Evolutionary conservation across 2,113 vertebrate genomes (phyloP).

Genomic region (Petaurus breviceps): DNA sequence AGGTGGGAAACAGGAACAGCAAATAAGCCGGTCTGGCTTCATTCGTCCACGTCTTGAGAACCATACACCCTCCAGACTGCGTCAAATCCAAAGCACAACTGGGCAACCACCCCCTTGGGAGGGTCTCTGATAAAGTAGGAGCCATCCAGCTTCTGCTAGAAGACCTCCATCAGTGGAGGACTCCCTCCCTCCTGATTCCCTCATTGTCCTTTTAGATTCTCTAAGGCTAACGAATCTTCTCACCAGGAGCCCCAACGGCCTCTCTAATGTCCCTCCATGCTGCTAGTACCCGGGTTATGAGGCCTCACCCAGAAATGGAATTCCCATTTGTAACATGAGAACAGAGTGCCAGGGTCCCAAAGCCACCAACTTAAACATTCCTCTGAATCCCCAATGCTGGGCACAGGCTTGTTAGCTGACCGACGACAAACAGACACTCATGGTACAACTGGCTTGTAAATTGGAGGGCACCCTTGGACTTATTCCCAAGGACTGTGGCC

Average conservation of each 20-base stretch:
- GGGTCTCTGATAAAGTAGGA: too few species aligned
- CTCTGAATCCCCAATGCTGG: background rate
- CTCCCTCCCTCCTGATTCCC: background rate
- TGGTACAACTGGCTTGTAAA: background rate
- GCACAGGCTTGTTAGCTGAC: background rate
- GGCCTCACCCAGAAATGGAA: background rate
- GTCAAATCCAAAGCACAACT: background rate
- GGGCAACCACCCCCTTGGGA: too few species aligned
- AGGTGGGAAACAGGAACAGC: background rate
- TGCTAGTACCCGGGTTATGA: background rate
- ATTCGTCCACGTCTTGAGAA: background rate
- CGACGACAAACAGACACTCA: background rate
- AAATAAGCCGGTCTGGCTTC: background rate
- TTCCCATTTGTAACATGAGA: background rate
- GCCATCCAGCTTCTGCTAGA: background rate
- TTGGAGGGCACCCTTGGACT: background rate
- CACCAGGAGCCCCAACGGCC: background rate
- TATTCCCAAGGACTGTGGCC: background rate
- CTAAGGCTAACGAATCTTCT: background rate
- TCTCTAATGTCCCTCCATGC: background rate
- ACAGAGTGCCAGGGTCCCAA: background rate
- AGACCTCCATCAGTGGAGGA: conserved; percentile 18
- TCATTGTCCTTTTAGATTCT: background rate
- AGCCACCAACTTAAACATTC: background rate
- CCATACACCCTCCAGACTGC: background rate